A percentile compares a stretch with the other conserved stretches of the same genome.
Evolutionary conservation across 2,797 vertebrate genomes (phyloP).

Genomic region (Dallia pectoralis): DNA sequence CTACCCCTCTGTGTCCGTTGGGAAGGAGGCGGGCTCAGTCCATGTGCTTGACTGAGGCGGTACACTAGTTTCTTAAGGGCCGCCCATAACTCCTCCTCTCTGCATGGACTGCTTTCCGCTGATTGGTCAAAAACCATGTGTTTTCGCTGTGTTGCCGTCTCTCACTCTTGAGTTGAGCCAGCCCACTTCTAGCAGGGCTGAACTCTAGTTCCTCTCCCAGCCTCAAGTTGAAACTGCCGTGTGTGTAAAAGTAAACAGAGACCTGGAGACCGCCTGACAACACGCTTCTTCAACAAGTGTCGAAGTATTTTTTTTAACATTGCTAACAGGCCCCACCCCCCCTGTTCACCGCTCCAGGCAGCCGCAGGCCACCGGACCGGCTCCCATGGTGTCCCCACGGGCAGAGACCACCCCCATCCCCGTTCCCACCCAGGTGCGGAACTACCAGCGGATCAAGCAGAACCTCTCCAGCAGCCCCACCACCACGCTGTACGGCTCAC

Average conservation of each 20-base stretch:
- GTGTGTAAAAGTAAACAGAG: constrained; percentile 30
- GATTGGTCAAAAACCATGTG: constrained; percentile 62
- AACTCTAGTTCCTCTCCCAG: constrained; percentile 30
- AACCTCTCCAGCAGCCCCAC: constrained; percentile 89
- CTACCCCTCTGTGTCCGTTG: constrained; percentile 40
- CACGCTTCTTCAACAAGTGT: background rate
- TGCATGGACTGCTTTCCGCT: constrained; percentile 19
- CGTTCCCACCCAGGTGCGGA: constrained; percentile 93
- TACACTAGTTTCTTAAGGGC: constrained; percentile 20
- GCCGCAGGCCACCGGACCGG: constrained; percentile 67
- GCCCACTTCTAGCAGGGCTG: constrained; percentile 37
- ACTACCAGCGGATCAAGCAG: constrained; percentile 97
- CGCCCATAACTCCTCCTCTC: constrained; percentile 33
- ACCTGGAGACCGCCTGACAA: background rate
- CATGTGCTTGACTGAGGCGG: constrained; percentile 36
- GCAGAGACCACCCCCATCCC: constrained; percentile 92
- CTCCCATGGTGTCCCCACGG: constrained; percentile 82
- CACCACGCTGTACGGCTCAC: constrained; percentile 83
- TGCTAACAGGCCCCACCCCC: constrained; percentile 37
- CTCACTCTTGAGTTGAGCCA: constrained; percentile 40
- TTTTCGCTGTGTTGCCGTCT: constrained; percentile 65
- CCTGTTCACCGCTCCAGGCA: constrained; percentile 55
- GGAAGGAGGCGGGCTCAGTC: constrained; percentile 26
- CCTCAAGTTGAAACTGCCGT: constrained; percentile 13
- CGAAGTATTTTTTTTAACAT: background rate